Evolutionary conservation across 1,140 invertebrate species (phyloP).

Genomic region (Drosophila orosa): DNA sequence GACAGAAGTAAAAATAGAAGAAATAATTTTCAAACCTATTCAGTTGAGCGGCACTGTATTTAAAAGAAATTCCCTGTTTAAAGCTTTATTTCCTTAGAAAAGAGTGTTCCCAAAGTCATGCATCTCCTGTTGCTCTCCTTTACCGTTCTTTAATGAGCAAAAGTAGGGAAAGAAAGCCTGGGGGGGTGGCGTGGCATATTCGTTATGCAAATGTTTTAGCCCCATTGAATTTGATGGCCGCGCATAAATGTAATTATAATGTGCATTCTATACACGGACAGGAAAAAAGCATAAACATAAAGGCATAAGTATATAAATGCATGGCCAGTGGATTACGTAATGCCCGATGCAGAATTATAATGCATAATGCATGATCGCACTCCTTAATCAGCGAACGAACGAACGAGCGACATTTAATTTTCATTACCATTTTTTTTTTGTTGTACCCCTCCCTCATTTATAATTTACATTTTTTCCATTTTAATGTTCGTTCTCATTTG

Average conservation of each 20-base stretch:
- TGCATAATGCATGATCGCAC: constrained; percentile 63
- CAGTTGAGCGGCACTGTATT: no score
- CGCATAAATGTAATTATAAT: constrained; percentile 73
- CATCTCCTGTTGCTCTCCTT: not conserved
- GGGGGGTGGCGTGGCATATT: not conserved
- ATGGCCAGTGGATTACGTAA: constrained; percentile 19
- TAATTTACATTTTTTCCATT: constrained; percentile 41
- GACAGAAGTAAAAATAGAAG: no score
- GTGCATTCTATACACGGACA: constrained; percentile 47
- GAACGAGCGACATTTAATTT: constrained; percentile 51
- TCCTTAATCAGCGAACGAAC: constrained; percentile 51
- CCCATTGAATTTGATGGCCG: constrained; percentile 71
- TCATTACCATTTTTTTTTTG: constrained; percentile 16
- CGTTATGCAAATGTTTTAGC: constrained; percentile 67
- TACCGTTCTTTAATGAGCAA: constrained; percentile 10
- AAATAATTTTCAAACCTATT: no score
- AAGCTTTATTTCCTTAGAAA: not conserved
- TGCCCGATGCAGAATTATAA: constrained; percentile 17
- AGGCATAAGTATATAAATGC: constrained; percentile 45
- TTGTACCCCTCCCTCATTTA: not conserved
- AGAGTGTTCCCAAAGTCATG: not conserved
- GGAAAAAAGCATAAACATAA: not conserved
- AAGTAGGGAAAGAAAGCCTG: not conserved
- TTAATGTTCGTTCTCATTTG: constrained; percentile 35
- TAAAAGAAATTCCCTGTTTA: no score